phyloP scores from a whole-genome alignment of 1,140 invertebrate species.

The Oppia nitens region DNA sequence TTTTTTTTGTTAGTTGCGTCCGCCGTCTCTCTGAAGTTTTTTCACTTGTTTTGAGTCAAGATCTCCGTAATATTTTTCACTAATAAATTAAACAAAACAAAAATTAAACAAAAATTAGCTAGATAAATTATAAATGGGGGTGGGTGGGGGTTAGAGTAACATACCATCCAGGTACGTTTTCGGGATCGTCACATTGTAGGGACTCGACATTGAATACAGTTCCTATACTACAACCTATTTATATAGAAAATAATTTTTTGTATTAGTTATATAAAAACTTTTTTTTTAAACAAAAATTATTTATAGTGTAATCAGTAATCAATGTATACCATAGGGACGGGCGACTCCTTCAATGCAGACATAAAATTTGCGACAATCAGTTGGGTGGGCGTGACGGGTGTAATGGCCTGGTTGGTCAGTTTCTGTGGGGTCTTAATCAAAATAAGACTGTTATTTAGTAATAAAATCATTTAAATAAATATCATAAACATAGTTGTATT shows the following conservation, averaged over 20 bases:
- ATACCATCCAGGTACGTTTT: conserved; percentile 86
- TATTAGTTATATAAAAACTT: no score
- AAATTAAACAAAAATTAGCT: not conserved
- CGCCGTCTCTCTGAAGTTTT: conserved; percentile 32
- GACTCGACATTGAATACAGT: conserved; percentile 88
- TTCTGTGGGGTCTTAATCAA: conserved; percentile 41
- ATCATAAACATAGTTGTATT: no score
- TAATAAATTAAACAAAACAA: conserved; percentile 17
- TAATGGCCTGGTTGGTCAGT: conserved; percentile 51
- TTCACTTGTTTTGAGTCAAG: conserved; percentile 79
- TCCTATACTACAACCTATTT: conserved; percentile 61
- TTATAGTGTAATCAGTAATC: not conserved
- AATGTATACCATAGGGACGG: conserved; percentile 53
- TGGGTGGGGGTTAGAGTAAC: conserved; percentile 26
- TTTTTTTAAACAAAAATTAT: no score
- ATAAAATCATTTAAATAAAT: no score
- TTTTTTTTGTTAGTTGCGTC: not conserved
- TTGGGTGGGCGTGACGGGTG: conserved; percentile 81
- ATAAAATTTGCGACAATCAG: conserved; percentile 86
- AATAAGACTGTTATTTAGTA: no score
- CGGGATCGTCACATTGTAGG: conserved; percentile 78
- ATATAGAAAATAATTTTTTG: no score
- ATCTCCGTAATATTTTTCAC: conserved; percentile 90
- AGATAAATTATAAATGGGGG: not conserved
- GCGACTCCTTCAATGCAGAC: conserved; percentile 65